A percentile compares a stretch with the other conserved stretches of the same genome.
These are phyloP conservation scores for Pontoporia blainvillei DNA, from an alignment of 2,113 vertebrate species.

Conservation along the genomic window DNA sequence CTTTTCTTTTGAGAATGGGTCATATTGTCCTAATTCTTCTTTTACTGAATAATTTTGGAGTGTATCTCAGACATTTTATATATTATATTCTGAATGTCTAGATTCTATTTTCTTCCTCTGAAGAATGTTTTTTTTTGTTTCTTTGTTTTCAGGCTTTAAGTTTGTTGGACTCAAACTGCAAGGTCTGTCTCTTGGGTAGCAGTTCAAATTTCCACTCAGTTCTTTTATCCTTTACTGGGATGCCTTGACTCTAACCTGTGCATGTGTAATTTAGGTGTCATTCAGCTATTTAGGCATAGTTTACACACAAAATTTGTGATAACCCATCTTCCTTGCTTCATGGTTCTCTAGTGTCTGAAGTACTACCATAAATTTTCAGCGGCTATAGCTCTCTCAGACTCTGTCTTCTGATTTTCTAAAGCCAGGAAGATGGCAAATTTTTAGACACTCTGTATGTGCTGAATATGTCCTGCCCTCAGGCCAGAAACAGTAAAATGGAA, in stretches of 20 bases:
- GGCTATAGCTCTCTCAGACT: background rate
- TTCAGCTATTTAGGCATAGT: background rate
- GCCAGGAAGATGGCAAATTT: background rate
- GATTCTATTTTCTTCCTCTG: background rate
- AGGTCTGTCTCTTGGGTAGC: background rate
- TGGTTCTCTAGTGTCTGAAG: background rate
- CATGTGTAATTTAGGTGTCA: background rate
- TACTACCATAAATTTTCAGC: background rate
- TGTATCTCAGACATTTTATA: background rate
- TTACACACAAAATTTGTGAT: background rate
- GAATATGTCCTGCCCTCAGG: rapidly evolving
- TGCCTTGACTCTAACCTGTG: background rate
- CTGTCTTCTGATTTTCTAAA: background rate
- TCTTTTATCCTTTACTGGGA: background rate
- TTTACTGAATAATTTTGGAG: background rate
- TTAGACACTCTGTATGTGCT: background rate
- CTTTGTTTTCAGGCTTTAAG: background rate
- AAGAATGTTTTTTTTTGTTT: background rate
- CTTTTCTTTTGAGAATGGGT: background rate
- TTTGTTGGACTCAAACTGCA: background rate
- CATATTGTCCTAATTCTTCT: background rate
- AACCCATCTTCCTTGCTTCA: background rate
- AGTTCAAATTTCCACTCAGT: background rate
- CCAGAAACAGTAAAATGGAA: background rate
- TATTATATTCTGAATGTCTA: background rate